phyloP scores from a whole-genome alignment of 2,888 invertebrate genomes.

The Seladonia tumulorum region DNA sequence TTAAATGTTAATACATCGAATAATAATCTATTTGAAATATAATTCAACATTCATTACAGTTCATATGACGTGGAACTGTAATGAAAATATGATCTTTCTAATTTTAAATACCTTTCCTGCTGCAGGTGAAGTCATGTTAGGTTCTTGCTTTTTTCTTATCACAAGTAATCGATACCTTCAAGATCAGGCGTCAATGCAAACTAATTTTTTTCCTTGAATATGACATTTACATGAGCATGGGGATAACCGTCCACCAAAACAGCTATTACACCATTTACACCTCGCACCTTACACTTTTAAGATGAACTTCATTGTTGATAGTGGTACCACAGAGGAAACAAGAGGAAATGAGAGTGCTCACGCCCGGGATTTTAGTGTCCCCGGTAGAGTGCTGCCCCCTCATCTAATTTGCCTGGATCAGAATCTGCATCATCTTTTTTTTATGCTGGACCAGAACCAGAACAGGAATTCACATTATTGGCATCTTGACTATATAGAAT shows the following conservation, averaged over 20 bases:
- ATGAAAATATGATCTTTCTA: not conserved
- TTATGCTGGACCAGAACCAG: too few relatives aligned
- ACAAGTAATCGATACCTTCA: not conserved
- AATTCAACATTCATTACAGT: not conserved
- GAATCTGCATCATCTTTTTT: too few relatives aligned
- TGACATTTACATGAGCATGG: not conserved
- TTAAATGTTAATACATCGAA: not conserved
- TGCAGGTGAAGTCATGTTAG: constrained; percentile 8
- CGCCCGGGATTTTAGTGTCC: too few relatives aligned
- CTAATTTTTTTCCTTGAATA: not conserved
- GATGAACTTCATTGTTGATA: not conserved
- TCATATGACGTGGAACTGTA: not conserved
- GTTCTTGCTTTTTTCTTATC: not conserved
- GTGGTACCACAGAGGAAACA: not conserved
- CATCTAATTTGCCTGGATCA: too few relatives aligned
- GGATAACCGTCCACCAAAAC: not conserved
- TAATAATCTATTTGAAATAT: not conserved
- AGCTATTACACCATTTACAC: not conserved
- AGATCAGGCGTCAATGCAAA: not conserved
- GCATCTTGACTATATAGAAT: too few relatives aligned
- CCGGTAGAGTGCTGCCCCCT: too few relatives aligned
- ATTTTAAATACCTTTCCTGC: not conserved
- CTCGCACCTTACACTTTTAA: not conserved
- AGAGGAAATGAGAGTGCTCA: too few relatives aligned
- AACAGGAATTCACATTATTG: too few relatives aligned